These are phyloP conservation scores for Trogon melanurus DNA, from an alignment of 2,113 vertebrate species.

Conservation along the genomic window DNA sequence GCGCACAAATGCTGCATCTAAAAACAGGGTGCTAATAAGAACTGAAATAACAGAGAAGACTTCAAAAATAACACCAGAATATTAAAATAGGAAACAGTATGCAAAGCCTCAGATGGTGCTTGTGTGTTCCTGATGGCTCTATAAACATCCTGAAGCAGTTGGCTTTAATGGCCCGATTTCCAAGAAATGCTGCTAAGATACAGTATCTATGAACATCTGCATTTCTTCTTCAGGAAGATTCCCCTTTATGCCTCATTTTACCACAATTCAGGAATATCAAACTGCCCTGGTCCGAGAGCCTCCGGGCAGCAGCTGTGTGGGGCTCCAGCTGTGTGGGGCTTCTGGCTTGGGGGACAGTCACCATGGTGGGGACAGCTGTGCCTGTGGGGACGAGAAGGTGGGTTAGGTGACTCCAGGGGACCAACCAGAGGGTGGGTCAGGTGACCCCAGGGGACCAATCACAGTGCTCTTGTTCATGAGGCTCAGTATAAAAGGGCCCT, in stretches of 20 bases:
- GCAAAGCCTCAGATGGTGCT: not conserved
- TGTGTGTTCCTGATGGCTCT: not conserved
- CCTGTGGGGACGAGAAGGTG: too few species aligned
- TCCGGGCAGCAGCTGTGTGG: too few species aligned
- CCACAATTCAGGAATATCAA: not conserved
- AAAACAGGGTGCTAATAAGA: not conserved
- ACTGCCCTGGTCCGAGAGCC: too few species aligned
- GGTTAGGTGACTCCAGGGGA: too few species aligned
- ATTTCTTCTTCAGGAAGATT: not conserved
- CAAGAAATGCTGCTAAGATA: slow-evolving; percentile 11
- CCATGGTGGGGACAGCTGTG: too few species aligned
- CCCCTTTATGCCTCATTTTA: not conserved
- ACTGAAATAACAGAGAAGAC: not conserved
- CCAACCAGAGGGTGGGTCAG: too few species aligned
- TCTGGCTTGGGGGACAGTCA: too few species aligned
- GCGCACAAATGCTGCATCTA: not conserved
- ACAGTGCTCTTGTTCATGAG: too few species aligned
- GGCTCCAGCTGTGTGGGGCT: too few species aligned
- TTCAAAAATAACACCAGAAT: not conserved
- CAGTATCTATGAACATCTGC: not conserved
- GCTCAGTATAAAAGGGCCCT: too few species aligned
- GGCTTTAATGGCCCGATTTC: not conserved
- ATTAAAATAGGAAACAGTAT: not conserved
- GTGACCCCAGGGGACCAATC: too few species aligned
- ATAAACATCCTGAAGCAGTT: slow-evolving; percentile 41